Evolutionary conservation across 2,797 vertebrate genomes (phyloP), one percentile per base, ranked within the genome.

Genomic region (Megaceryle alcyon): DNA sequence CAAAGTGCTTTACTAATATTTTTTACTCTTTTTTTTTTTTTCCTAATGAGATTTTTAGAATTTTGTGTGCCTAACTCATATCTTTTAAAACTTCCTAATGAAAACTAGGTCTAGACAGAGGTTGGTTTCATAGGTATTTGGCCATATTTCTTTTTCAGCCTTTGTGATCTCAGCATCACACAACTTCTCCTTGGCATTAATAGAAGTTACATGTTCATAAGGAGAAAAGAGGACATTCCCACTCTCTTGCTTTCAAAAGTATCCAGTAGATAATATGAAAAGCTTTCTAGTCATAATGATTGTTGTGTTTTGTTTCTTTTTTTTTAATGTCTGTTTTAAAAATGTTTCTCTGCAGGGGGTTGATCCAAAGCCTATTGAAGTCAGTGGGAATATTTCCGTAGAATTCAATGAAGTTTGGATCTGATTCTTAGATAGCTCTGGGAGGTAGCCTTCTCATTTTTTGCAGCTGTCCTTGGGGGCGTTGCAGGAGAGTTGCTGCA

Each of bases 341-440:
- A 96, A 96, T 94, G 90, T 90, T 92, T 39, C 93, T 82, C 93
- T 82, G 78, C 53, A 48, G 91, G 95, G 81, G 75, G 53, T 53
- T 93, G 90, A 95, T 95, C 92, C 92, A 82, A 94, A 93, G 90
- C 90, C 90, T 75, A 90, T 95, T 97, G 96, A 97, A 96, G 94
- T 97, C 94, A 96, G 93, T 97, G 93, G 95, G 93, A 95, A 94
- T 92, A 94, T 96, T 96, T 78, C 93, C 86, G 72, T 29, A 90
- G 96, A 96, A 96, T 95, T 94, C 90, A 95, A 72, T 95, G 94
- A 85, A 85, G 90, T 97, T 95, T 96, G 96, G 94, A 91, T 92
- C 88, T 94, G 81, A 19, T 84, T 90, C 93, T 95, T 75, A 90
- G 93, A 95, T 94, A 92, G 95, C 95, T 96, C 95, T 15, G 0